Evolutionary conservation across 2,888 invertebrate genomes (phyloP).

Genomic region (Tanypteryx hageni): DNA sequence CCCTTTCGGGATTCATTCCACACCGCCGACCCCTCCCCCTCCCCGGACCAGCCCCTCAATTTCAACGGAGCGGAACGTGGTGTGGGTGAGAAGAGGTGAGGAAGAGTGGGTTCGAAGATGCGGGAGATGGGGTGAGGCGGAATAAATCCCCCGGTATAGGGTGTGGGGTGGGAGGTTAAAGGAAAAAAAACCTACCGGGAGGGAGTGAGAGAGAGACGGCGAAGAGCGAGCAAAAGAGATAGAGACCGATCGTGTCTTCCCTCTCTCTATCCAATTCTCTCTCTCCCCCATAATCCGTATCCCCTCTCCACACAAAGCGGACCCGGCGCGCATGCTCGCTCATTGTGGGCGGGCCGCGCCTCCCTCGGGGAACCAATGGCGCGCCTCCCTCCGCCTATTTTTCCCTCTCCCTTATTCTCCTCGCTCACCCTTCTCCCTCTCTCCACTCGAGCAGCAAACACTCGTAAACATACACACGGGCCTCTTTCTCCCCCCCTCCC

Average conservation of each 20-base stretch:
- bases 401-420: background rate
- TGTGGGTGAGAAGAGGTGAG: background rate
- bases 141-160: background rate
- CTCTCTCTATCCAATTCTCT: background rate
- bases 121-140: background rate
- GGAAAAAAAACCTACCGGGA: too few relatives aligned
- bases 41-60: conserved; percentile 45
- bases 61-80: conserved; percentile 31
- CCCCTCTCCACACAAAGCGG: background rate
- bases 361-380: background rate
- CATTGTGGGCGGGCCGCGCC: background rate
- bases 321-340: conserved; percentile 24
- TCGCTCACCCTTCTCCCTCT: background rate
- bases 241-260: background rate
- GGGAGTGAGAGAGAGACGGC: conserved; percentile 30
- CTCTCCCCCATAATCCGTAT: too few relatives aligned
- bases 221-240: conserved; percentile 1
- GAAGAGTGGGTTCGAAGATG: background rate
- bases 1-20: conserved; percentile 43
- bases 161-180: background rate
- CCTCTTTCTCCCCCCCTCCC: background rate
- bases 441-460: background rate
- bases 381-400: background rate
- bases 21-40: background rate
- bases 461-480: conserved; percentile 44